Conservation (phyloP, 2,888 invertebrate species). For the Erannis defoliaria region DNA sequence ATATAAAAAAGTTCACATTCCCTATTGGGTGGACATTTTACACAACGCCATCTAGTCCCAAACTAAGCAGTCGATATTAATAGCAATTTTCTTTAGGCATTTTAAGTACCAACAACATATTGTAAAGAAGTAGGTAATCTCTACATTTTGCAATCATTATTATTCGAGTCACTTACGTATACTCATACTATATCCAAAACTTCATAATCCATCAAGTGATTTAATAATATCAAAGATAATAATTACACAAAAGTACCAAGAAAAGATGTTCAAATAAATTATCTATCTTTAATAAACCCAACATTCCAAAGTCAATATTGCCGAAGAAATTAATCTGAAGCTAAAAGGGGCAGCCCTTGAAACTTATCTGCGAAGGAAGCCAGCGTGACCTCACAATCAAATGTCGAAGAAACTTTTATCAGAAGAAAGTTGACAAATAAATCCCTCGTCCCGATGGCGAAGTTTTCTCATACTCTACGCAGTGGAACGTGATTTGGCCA, state of each 20-base stretch:
- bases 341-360: constrained; percentile 37
- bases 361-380: constrained; percentile 61
- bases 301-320: constrained; percentile 23
- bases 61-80: no score
- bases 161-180: no score
- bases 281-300: constrained; percentile 16
- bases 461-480: constrained; percentile 77
- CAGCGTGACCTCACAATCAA: constrained; percentile 78
- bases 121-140: no score
- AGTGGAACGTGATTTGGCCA: constrained; percentile 63
- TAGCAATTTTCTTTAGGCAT: no score
- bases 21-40: no score
- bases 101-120: no score
- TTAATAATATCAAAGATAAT: no score
- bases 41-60: no score
- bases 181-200: no score
- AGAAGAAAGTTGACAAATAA: constrained; percentile 83
- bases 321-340: constrained; percentile 39
- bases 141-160: no score
- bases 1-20: no score
- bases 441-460: constrained; percentile 66
- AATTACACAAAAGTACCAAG: neutral
- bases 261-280: neutral
- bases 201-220: no score
- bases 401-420: constrained; percentile 84